Conservation (phyloP, 2,113 vertebrate species). For the Balaeniceps rex region DNA sequence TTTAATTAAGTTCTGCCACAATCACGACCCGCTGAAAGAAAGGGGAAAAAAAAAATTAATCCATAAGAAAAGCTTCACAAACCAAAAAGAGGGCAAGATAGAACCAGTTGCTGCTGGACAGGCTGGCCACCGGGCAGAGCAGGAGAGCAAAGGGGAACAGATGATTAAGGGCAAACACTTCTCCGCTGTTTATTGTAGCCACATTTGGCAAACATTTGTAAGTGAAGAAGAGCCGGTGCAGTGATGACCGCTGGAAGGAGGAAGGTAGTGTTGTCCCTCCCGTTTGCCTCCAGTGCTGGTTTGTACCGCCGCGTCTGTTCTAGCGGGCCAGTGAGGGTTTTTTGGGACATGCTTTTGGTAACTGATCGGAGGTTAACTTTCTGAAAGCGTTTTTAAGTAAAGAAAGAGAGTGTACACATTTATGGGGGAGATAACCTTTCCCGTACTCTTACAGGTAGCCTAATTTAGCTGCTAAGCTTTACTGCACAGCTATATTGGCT, state of each 20-base stretch:
- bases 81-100: neutral
- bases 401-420: neutral
- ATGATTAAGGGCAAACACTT: neutral
- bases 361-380: neutral
- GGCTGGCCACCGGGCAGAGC: neutral
- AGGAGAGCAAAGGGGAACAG: neutral
- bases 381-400: neutral
- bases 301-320: neutral
- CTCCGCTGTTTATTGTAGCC: neutral
- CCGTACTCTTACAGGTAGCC: neutral
- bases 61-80: neutral
- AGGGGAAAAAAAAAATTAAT: no score
- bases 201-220: neutral
- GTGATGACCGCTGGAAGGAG: neutral
- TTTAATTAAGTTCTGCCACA: neutral
- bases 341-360: neutral
- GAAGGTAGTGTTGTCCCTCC: neutral
- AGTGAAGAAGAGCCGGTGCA: neutral
- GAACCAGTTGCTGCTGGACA: neutral
- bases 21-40: neutral
- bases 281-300: neutral
- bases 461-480: neutral
- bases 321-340: fast-evolving
- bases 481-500: neutral
- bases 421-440: neutral